Percentiles rank a stretch among this genome's conserved stretches.
Evolutionary conservation across 1,140 invertebrate species (phyloP).

Genomic region (Diachasmimorpha longicaudata): DNA sequence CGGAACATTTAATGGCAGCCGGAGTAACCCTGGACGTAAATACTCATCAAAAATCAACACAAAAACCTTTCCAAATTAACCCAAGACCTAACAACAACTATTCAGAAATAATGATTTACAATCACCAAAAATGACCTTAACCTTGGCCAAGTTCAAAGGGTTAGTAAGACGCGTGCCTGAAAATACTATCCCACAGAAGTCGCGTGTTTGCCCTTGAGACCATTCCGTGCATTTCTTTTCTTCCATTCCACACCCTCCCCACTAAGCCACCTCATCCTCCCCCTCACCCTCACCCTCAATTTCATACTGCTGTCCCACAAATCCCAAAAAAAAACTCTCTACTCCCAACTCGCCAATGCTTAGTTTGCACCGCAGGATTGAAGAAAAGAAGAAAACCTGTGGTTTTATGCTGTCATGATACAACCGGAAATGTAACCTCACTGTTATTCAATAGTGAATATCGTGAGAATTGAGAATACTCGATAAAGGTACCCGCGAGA

Average conservation of each 20-base stretch:
- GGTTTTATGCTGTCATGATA: constrained; percentile 11
- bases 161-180: constrained; percentile 23
- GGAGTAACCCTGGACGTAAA: neutral
- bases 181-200: neutral
- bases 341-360: neutral
- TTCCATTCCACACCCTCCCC: neutral
- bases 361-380: neutral
- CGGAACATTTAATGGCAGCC: neutral
- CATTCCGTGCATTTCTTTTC: neutral
- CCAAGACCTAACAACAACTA: neutral
- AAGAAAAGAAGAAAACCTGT: neutral
- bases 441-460: neutral
- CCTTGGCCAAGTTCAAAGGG: constrained; percentile 7
- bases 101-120: neutral
- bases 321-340: neutral
- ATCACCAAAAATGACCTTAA: neutral
- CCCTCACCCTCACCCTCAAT: neutral
- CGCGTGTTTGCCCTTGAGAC: constrained; percentile 28
- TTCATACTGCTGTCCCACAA: neutral
- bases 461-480: neutral
- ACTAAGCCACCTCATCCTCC: neutral
- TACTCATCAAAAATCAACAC: neutral
- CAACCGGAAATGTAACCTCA: constrained; percentile 2
- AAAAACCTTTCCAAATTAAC: neutral
- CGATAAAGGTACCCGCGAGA: neutral